Evolutionary conservation across 2,797 vertebrate genomes (phyloP), one percentile per base, ranked within the genome.

Genomic region (Nannoperca australis): DNA sequence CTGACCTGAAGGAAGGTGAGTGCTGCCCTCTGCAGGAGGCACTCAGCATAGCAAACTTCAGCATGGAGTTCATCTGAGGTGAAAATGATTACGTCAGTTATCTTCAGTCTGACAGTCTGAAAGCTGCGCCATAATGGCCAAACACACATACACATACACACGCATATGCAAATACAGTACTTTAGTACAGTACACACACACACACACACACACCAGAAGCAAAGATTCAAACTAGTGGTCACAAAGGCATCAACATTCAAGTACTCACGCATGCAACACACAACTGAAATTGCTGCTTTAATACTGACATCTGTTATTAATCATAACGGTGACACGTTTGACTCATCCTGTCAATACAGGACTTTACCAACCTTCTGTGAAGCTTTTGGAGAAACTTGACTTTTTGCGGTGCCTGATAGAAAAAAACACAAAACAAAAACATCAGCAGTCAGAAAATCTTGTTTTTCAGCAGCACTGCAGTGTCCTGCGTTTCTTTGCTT

Each of bases 11-110:
- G 95, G 90, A 99, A 99, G 65, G 97, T 99, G 88, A 99, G 96
- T 0, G 97, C 98, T 82, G 98, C 98, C 94, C 98, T 97, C 94
- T 98, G 98, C 71, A 99, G 96, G 88, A 99, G 96, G 89, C 98
- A 99, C 78, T 99, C 98, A 0, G 98, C 98, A 8, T 98, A 99
- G 85, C 98, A 99, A 38, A 99, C 97, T 83, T 99, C 98, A 11
- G 98, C 98, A 0, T 99, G 98, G 63, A 99, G 97, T 89, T 99
- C 98, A 94, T 97, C 98, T 99, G 94, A 40, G 1, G 18, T 66
- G 38, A 89, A 65, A 88, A 93, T 20, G n/a, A 82, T 61, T 22
- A 68, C 34, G 56, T 79, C 80, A 81, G 55, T 89, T 82, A 85
- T 49, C 15, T 15, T 38, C 15, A 81, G 40, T 22, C 32, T 74